These are phyloP conservation scores for Aphelinus certus DNA, from an alignment of 1,140 invertebrate species.

Conservation along the genomic window DNA sequence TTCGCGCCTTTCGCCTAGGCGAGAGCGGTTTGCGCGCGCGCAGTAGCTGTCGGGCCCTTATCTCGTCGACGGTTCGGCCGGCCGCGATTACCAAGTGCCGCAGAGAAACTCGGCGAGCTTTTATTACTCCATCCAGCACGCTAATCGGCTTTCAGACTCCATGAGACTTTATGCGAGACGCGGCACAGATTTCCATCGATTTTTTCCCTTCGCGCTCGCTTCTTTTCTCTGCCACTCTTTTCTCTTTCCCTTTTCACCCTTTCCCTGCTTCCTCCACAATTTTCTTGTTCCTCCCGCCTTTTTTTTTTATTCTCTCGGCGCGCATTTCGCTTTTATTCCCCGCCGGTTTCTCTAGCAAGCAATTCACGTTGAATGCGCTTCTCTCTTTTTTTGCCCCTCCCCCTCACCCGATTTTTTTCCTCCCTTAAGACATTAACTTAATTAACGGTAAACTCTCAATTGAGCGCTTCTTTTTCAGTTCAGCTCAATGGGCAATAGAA, in stretches of 20 bases:
- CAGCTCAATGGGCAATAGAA: conserved; percentile 14
- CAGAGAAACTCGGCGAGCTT: conserved; percentile 17
- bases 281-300: background rate
- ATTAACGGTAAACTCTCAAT: conserved; percentile 34
- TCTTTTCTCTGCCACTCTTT: background rate
- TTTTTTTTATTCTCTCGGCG: conserved; percentile 23
- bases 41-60: background rate
- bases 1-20: conserved; percentile 18
- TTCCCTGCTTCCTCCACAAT: background rate
- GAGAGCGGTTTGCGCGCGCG: background rate
- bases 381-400: background rate
- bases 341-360: conserved; percentile 19
- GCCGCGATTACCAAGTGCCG: conserved; percentile 3
- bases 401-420: background rate
- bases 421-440: conserved; percentile 29
- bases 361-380: conserved; percentile 27
- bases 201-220: conserved; percentile 11
- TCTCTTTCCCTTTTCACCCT: background rate
- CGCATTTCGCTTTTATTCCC: conserved; percentile 32
- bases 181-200: conserved; percentile 35
- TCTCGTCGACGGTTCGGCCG: background rate
- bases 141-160: conserved; percentile 35
- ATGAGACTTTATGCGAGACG: conserved; percentile 29
- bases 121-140: conserved; percentile 32
- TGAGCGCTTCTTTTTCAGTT: conserved; percentile 15